These are phyloP conservation scores for Tetraneura akinire DNA, from an alignment of 1,140 invertebrate genomes.

Conservation along the genomic window DNA sequence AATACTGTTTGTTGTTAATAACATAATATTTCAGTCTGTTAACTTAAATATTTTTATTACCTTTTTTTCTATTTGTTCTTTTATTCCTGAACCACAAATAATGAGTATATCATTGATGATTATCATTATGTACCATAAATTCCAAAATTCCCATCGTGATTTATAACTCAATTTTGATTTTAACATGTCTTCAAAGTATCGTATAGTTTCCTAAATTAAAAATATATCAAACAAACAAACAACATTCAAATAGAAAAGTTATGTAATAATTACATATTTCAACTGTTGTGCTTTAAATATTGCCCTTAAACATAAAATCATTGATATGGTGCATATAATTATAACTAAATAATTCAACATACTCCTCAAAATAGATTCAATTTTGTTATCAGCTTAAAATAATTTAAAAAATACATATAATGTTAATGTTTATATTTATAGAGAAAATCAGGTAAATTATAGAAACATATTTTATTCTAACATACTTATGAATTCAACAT, in stretches of 20 bases:
- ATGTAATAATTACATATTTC: conserved; percentile 65
- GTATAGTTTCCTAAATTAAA: conserved; percentile 66
- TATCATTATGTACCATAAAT: conserved; percentile 98
- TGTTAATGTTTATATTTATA: not conserved
- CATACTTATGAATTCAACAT: conserved; percentile 70
- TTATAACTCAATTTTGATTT: conserved; percentile 73
- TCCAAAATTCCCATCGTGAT: conserved; percentile 89
- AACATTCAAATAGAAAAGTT: no score
- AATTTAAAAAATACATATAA: not conserved
- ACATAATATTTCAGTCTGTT: no score
- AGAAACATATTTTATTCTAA: conserved; percentile 15
- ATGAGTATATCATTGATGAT: conserved; percentile 94
- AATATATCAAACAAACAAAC: not conserved
- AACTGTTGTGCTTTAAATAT: conserved; percentile 85
- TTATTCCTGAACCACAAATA: conserved; percentile 88
- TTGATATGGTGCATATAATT: conserved; percentile 78
- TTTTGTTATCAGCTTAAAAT: conserved; percentile 64
- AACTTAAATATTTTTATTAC: conserved; percentile 55
- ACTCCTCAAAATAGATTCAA: conserved; percentile 74
- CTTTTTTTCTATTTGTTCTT: conserved; percentile 90
- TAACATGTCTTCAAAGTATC: conserved; percentile 78
- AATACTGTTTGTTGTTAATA: no score
- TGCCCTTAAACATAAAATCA: conserved; percentile 84
- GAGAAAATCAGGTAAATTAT: no score
- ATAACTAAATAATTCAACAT: conserved; percentile 89